Evolutionary conservation across 2,888 invertebrate species (phyloP), one percentile per base, ranked within the genome.

Genomic region (Theretra japonica): DNA sequence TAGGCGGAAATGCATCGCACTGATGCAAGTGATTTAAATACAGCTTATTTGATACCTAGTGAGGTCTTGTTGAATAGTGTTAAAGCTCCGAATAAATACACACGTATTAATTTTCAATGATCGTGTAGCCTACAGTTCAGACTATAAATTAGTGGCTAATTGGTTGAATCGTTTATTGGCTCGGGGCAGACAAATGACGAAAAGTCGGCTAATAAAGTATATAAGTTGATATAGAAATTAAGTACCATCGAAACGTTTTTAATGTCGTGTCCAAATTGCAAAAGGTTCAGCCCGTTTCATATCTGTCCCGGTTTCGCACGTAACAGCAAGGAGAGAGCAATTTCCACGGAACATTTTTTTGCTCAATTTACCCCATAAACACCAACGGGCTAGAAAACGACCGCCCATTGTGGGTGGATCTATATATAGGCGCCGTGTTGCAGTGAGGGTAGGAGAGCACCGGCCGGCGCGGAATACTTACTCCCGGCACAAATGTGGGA

Each of bases 301-400:
- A 53, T 53, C 3, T 53, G 53, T n/a, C 53, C 41, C 2, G 5
- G 0, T 17, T n/a, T 41, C 65, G 5, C 23, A 65, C 21, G 4
- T 48, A 7, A 23, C 11, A 23, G 23, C n/a, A 33, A 62, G 23
- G 21, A 33, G 33, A 8, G 30, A 65, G 23, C 48, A 33, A 41
- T 23, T 23, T 71, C 25, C 33, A 65, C 62, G 68, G n/a, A 74
- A 76, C 73, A 73, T 21, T 60, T 75, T 72, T 78, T 78, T 77
- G 72, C 76, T 78, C 79, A 77, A 77, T 82, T 81, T 78, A 76
- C 75, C 79, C 74, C 75, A 76, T 79, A 76, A 77, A 75, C 73
- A 74, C 72, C 79, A 85, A 81, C 82, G 80, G 81, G 79, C 82
- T 82, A 86, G 84, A 86, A 86, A 84, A 82, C 82, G 78, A 75